These are phyloP conservation scores for Campylomormyrus numenius DNA, from an alignment of 2,113 vertebrate genomes.

Conservation along the genomic window DNA sequence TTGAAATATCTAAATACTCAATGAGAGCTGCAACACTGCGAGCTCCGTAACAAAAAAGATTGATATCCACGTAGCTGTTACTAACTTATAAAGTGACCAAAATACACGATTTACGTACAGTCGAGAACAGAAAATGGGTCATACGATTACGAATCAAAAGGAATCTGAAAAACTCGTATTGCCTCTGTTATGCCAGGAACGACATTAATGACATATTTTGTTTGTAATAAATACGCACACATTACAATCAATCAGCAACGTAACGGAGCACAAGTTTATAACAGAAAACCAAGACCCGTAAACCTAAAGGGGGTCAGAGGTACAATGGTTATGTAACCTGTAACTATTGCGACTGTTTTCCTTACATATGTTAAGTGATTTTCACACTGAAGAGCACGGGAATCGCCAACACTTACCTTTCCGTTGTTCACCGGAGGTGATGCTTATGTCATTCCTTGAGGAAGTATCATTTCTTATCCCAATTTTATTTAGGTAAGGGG, in stretches of 20 bases:
- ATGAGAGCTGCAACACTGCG: background rate
- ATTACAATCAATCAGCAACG: background rate
- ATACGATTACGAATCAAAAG: background rate
- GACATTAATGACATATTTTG: background rate
- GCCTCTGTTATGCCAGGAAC: background rate
- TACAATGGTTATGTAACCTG: slow-evolving; percentile 18
- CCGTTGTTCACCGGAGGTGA: background rate
- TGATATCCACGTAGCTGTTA: background rate
- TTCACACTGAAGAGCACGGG: background rate
- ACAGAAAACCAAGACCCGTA: background rate
- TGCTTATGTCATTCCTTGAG: slow-evolving; percentile 21
- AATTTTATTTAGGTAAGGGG: background rate
- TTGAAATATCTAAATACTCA: background rate
- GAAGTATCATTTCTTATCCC: slow-evolving; percentile 14
- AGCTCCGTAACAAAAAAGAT: background rate
- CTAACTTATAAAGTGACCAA: background rate
- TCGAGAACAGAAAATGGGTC: slow-evolving; percentile 4
- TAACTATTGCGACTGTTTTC: slow-evolving; percentile 11
- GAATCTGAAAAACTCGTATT: background rate
- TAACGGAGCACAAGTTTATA: background rate
- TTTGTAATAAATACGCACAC: background rate
- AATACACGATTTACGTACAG: background rate
- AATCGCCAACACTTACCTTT: slow-evolving; percentile 23
- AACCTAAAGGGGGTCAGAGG: slow-evolving; percentile 17
- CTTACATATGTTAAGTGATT: background rate